These are phyloP conservation scores for Octopus sinensis DNA, from an alignment of 1,140 invertebrate species.

Conservation along the genomic window DNA sequence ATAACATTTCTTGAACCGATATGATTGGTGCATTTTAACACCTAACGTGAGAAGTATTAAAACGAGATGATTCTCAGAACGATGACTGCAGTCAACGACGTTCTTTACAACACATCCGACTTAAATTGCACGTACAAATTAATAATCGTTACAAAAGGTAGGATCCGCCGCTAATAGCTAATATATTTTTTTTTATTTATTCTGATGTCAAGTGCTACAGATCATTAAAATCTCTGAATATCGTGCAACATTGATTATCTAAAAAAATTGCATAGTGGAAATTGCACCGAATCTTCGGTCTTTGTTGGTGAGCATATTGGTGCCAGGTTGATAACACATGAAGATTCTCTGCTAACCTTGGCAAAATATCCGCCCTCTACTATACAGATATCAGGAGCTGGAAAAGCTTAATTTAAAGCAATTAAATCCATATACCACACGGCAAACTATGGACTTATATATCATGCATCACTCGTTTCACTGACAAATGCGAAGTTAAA, in stretches of 20 bases:
- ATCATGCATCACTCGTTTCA: conserved; percentile 90
- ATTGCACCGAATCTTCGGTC: conserved; percentile 94
- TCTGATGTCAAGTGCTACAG: conserved; percentile 36
- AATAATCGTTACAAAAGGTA: too few relatives aligned
- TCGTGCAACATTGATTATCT: conserved; percentile 74
- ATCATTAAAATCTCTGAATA: conserved; percentile 77
- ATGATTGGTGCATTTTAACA: too few relatives aligned
- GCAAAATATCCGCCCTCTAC: conserved; percentile 98
- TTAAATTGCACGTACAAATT: too few relatives aligned
- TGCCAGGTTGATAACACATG: conserved; percentile 90
- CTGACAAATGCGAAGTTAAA: conserved; percentile 85
- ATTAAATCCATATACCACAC: conserved; percentile 96
- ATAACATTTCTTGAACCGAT: too few relatives aligned
- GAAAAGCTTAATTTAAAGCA: conserved; percentile 95
- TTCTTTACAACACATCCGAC: too few relatives aligned
- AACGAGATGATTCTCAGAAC: too few relatives aligned
- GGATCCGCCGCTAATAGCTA: too few relatives aligned
- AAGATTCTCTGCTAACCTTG: conserved; percentile 90
- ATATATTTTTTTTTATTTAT: too few relatives aligned
- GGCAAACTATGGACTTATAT: conserved; percentile 98
- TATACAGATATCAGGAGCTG: conserved; percentile 95
- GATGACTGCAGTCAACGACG: too few relatives aligned
- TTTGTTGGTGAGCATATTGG: conserved; percentile 95
- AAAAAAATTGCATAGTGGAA: conserved; percentile 93
- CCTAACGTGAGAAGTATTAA: too few relatives aligned